These are phyloP conservation scores for Oophaga sylvatica DNA, from an alignment of 2,797 vertebrate species.

Conservation along the genomic window DNA sequence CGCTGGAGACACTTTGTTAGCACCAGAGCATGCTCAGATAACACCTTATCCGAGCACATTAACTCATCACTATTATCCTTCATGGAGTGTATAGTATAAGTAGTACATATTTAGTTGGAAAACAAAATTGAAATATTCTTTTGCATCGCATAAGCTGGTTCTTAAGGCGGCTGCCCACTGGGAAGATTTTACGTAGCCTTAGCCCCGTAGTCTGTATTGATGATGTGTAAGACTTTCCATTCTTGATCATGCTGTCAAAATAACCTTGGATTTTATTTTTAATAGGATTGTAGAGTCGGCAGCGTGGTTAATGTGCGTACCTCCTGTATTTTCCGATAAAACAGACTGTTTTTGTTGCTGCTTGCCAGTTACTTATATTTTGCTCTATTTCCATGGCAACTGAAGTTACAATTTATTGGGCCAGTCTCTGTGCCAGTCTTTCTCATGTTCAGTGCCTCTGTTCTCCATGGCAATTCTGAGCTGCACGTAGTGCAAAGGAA, in stretches of 20 bases:
- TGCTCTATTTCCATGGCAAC: conserved; percentile 53
- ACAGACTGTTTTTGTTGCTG: conserved; percentile 26
- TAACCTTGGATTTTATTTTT: not conserved
- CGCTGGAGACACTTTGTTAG: no score
- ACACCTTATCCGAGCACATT: no score
- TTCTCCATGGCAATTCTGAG: conserved; percentile 20
- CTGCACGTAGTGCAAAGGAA: not conserved
- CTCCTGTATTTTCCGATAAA: conserved; percentile 52
- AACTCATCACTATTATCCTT: no score
- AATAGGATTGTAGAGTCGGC: not conserved
- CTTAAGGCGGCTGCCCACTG: not conserved
- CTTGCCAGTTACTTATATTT: conserved; percentile 57
- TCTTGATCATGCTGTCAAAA: not conserved
- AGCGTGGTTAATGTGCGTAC: not conserved
- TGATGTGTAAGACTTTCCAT: conserved; percentile 4
- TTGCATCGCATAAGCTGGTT: not conserved
- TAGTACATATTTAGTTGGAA: not conserved
- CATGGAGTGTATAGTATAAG: not conserved
- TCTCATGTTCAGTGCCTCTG: conserved; percentile 19
- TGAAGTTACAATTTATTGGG: conserved; percentile 42
- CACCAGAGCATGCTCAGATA: no score
- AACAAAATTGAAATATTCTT: not conserved
- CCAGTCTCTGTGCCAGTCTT: not conserved
- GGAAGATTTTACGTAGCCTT: not conserved
- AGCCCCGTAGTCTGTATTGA: not conserved